Evolutionary conservation across 2,797 vertebrate genomes (phyloP), one percentile per base, ranked within the genome.

Genomic region (Tarsius wallacei): DNA sequence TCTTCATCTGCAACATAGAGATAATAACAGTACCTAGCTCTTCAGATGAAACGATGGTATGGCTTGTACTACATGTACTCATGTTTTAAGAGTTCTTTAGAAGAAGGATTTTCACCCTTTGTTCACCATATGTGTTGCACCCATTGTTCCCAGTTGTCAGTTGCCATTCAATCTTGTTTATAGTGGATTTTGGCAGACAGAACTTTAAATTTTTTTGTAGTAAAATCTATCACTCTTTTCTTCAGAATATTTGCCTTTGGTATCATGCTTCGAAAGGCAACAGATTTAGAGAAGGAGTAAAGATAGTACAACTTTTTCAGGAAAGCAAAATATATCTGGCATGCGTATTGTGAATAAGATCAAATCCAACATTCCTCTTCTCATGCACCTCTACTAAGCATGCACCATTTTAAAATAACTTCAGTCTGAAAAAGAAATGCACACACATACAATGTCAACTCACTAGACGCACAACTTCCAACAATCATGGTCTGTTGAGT

Each of bases 221-320:
- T 96, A 97, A 96, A 96, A 96, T 91, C 71, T 95, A 94, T 96
- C 86, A 95, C 80, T 96, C 94, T 95, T 86, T 95, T 88, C 82
- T 90, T 87, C 93, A 84, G 90, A 78, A 91, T 97, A 95, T 97
- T 94, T 97, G 95, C 89, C 94, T 97, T 97, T 97, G 87, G 89
- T 96, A 91, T 96, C 90, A 93, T 93, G 93, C 95, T 97, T 95
- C 97, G 94, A 98, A 97, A 97, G 90, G 87, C 89, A 97, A 97
- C 94, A 96, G 93, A 97, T 98, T 97, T 97, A 95, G 92, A 97
- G 87, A 97, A 97, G 93, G 71, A 97, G 89, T 97, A 97, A 97
- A 97, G 96, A 98, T 90, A 96, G 94, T 93, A 91, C 94, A 96
- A 97, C 94, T 97, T 97, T 97, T 94, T 96, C 85, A 97, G 87